These are phyloP conservation scores for Zoanthus sociatus DNA, from an alignment of 92 coral and sea anemone species.

Conservation along the genomic window DNA sequence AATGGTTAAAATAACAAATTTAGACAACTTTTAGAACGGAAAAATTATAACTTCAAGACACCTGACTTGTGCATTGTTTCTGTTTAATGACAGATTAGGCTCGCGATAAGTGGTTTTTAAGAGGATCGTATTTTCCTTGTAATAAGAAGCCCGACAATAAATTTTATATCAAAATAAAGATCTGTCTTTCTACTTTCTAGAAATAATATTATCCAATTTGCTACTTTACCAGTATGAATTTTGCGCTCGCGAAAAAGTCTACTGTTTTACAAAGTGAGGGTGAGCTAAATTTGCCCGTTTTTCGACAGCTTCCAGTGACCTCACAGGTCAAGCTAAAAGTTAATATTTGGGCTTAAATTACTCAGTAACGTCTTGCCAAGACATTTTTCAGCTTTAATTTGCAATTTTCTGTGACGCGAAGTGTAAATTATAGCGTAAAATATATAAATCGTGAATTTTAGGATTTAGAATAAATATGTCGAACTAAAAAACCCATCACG, in stretches of 20 bases:
- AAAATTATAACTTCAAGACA: too few relatives aligned
- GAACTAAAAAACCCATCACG: not conserved
- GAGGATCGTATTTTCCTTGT: not conserved
- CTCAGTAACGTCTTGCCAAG: conserved; percentile 12
- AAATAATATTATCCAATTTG: too few relatives aligned
- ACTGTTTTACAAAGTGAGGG: conserved; percentile 2
- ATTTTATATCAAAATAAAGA: too few relatives aligned
- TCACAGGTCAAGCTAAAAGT: too few relatives aligned
- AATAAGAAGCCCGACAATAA: not conserved
- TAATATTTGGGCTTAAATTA: not conserved
- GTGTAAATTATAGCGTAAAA: conserved; percentile 2
- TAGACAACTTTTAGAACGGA: too few relatives aligned
- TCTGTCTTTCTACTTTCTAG: not conserved
- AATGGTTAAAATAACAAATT: too few relatives aligned
- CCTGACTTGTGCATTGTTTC: too few relatives aligned
- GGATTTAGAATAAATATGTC: too few relatives aligned
- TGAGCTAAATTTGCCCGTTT: not conserved
- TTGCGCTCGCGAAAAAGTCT: conserved; percentile 2
- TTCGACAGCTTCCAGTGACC: too few relatives aligned
- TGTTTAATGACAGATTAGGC: too few relatives aligned
- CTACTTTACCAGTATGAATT: too few relatives aligned
- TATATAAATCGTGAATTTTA: not conserved
- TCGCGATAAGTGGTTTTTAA: not conserved
- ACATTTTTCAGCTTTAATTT: not conserved
- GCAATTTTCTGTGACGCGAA: too few relatives aligned